phyloP scores from a whole-genome alignment of 2,888 invertebrate genomes.

The Eucriotettix oculatus region DNA sequence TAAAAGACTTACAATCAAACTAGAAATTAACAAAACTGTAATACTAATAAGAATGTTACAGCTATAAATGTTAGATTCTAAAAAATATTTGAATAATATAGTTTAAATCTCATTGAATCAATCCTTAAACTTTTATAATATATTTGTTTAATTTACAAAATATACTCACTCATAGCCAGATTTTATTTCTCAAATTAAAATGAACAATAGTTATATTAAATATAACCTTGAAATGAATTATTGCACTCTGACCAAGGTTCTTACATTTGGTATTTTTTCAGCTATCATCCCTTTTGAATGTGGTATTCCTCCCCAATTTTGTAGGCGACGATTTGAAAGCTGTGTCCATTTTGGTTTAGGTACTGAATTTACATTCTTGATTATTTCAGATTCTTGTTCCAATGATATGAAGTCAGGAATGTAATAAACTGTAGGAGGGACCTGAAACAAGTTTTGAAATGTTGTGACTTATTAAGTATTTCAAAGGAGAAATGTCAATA shows the following conservation, averaged over 20 bases:
- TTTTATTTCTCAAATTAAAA: not conserved
- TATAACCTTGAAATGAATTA: not conserved
- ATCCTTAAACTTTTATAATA: too few relatives aligned
- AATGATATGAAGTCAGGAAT: slow-evolving; percentile 72
- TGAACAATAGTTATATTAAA: not conserved
- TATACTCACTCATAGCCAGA: not conserved
- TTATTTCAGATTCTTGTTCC: slow-evolving; percentile 51
- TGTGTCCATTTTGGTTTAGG: slow-evolving; percentile 96
- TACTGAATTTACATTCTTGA: slow-evolving; percentile 54
- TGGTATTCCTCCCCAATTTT: slow-evolving; percentile 95
- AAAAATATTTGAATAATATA: too few relatives aligned
- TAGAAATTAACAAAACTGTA: too few relatives aligned
- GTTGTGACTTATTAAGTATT: too few relatives aligned
- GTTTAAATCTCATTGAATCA: too few relatives aligned
- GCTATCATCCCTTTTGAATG: slow-evolving; percentile 86
- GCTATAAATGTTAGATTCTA: too few relatives aligned
- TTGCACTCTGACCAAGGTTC: slow-evolving; percentile 1
- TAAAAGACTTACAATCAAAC: too few relatives aligned
- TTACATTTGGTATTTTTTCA: slow-evolving; percentile 58
- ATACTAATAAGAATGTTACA: too few relatives aligned
- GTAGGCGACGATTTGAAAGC: slow-evolving; percentile 75
- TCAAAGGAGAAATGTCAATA: too few relatives aligned
- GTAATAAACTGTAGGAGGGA: slow-evolving; percentile 44
- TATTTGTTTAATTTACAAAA: too few relatives aligned
- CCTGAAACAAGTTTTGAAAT: too few relatives aligned